Conservation (phyloP, 2,888 invertebrate species). For the Drosophila merina region DNA sequence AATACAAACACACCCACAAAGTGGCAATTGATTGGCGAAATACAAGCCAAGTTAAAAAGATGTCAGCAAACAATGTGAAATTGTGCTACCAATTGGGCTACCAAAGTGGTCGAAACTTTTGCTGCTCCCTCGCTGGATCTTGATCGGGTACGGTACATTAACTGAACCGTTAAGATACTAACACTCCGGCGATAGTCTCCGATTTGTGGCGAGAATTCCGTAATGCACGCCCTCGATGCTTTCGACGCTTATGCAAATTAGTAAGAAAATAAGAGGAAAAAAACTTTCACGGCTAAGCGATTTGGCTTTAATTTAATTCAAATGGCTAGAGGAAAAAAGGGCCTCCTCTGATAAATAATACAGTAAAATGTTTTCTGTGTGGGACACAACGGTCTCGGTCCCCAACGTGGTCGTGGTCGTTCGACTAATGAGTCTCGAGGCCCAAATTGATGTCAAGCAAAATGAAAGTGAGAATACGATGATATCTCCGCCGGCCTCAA, state of each 20-base stretch:
- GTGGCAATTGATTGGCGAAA: conserved; percentile 73
- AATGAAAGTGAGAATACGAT: conserved; percentile 70
- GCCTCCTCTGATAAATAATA: conserved; percentile 57
- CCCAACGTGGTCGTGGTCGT: conserved; percentile 17
- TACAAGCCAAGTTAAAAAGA: conserved; percentile 52
- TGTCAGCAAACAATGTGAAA: conserved; percentile 67
- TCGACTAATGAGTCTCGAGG: conserved; percentile 54
- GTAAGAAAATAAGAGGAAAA: conserved; percentile 43
- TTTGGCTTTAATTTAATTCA: conserved; percentile 73
- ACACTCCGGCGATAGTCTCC: conserved; percentile 37
- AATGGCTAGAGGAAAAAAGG: conserved; percentile 59
- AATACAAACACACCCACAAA: conserved; percentile 51
- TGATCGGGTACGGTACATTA: conserved; percentile 59
- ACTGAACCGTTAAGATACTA: conserved; percentile 55
- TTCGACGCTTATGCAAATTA: conserved; percentile 69
- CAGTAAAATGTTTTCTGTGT: conserved; percentile 52
- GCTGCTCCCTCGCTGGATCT: conserved; percentile 4
- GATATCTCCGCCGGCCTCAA: conserved; percentile 38
- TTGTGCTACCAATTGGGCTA: conserved; percentile 64
- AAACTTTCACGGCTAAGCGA: conserved; percentile 67
- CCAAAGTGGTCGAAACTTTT: conserved; percentile 42
- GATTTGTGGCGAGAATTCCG: conserved; percentile 62
- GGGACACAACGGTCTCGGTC: conserved; percentile 45
- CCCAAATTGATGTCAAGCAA: conserved; percentile 51
- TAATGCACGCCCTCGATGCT: conserved; percentile 65